These are phyloP conservation scores for Agrochola lychnidis DNA, from an alignment of 2,888 invertebrate genomes.

Conservation along the genomic window DNA sequence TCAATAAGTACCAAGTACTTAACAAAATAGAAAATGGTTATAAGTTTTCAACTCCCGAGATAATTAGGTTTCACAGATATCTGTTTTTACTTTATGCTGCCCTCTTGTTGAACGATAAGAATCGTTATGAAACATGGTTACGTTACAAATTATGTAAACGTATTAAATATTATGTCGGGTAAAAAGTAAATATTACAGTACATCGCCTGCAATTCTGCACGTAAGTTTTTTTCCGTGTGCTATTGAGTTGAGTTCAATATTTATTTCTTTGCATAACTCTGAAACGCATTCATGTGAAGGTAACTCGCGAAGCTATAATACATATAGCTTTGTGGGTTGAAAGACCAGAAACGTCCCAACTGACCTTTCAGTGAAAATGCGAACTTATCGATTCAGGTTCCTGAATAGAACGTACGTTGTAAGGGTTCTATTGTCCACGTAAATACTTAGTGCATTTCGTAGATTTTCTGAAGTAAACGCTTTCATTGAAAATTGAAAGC, in stretches of 20 bases:
- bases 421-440: not conserved
- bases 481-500: not conserved
- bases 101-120: not conserved
- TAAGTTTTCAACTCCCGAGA: not conserved
- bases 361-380: constrained; percentile 35
- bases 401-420: not conserved
- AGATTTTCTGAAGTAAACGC: not conserved
- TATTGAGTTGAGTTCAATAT: constrained; percentile 12
- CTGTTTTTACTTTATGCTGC: not conserved
- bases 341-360: constrained; percentile 4
- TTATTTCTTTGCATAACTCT: constrained; percentile 9
- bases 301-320: not conserved
- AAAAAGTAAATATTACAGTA: constrained; percentile 28
- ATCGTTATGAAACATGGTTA: constrained; percentile 9
- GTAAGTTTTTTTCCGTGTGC: not conserved
- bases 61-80: not conserved
- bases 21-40: too few species aligned
- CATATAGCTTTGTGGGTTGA: not conserved
- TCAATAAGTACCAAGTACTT: too few species aligned
- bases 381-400: constrained; percentile 18
- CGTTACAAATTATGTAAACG: constrained; percentile 14
- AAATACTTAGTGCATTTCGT: constrained; percentile 1
- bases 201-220: constrained; percentile 1
- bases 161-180: constrained; percentile 15
- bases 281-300: not conserved